Evolutionary conservation across 2,797 vertebrate species (phyloP), one percentile per base, ranked within the genome.

Genomic region (Ctenosaura bakeri): DNA sequence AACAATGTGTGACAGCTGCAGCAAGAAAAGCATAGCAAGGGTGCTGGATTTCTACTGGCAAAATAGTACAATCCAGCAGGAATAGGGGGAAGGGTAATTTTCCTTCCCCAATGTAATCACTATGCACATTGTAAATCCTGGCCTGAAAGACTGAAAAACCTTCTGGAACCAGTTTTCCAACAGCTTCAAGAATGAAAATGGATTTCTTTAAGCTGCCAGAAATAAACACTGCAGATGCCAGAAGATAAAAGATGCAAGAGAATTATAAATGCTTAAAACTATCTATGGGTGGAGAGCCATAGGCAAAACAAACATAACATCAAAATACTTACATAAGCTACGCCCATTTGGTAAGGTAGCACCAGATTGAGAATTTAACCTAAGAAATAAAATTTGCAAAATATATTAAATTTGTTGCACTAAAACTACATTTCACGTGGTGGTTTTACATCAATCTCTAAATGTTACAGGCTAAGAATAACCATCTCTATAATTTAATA

Each of bases 301-400:
- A 52, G 52, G 24, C 12, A 82, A 62, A n/a, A 74, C 77, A 29
- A 18, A 52, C 80, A 56, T 0, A 1, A 38, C 6, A 20, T 52
- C 3, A 46, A 83, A 91, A 92, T 93, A 95, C 98, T 98, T 95
- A 98, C 98, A 97, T 96, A 98, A 97, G 95, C 98, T 99, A 98
- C 98, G 99, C 94, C 99, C 99, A 95, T 99, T 99, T 96, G 98
- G 98, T 98, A 99, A 98, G 92, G 97, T 94, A 97, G 98, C 97
- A 96, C 98, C 98, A 96, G 99, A 98, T 85, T 97, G 97, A 96
- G 97, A 97, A 94, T 98, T 98, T 97, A 99, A 98, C 97, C 99
- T 99, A 94, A 86, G 95, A 97, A 91, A 96, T 24, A 97, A 94
- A 1, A 95, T 8, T 95, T 22, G 79, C 59, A 95, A 95, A 52